Conservation (phyloP, 2,113 vertebrate species). For the Ploceus nigricollis region DNA sequence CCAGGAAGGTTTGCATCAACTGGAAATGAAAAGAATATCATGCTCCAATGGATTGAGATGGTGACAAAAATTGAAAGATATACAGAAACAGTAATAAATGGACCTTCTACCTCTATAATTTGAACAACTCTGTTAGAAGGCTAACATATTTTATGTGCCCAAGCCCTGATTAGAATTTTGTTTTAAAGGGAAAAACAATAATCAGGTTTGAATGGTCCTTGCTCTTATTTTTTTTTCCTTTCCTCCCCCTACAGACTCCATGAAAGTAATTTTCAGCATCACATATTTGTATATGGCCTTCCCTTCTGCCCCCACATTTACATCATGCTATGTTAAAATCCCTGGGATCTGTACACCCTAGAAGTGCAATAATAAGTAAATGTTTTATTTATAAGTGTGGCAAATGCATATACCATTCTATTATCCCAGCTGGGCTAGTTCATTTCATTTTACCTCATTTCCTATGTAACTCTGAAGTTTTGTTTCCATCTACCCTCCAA, state of each 20-base stretch:
- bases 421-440: conserved; percentile 23
- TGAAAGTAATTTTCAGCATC: background rate
- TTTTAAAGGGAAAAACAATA: background rate
- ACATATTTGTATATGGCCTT: background rate
- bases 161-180: background rate
- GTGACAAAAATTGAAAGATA: background rate
- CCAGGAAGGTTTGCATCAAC: background rate
- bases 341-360: background rate
- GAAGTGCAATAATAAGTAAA: background rate
- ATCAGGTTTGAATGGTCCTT: background rate
- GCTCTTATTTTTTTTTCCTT: background rate
- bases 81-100: background rate
- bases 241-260: background rate
- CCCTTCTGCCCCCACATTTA: background rate
- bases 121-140: background rate
- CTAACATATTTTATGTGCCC: background rate
- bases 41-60: background rate
- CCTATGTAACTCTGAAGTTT: background rate
- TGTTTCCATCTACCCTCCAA: background rate
- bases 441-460: conserved; percentile 20
- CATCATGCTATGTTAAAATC: background rate
- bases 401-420: background rate
- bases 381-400: conserved; percentile 39
- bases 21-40: background rate
- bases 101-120: background rate